These are phyloP conservation scores for Lanius collurio DNA, from an alignment of 2,113 vertebrate species.

Conservation along the genomic window DNA sequence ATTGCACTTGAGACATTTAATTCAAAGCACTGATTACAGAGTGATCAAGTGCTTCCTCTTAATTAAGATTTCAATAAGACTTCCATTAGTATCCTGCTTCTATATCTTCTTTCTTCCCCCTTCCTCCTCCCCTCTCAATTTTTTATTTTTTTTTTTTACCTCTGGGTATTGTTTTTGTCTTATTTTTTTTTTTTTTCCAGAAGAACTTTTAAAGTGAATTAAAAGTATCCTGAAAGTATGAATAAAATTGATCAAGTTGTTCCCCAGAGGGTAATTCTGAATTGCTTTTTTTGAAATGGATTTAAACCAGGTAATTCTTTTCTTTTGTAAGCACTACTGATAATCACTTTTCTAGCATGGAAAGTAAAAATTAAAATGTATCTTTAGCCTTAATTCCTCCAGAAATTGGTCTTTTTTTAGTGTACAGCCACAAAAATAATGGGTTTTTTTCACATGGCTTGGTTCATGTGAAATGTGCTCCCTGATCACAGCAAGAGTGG, in stretches of 20 bases:
- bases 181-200: neutral
- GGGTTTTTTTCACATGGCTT: neutral
- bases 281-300: neutral
- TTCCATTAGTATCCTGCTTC: neutral
- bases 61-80: neutral
- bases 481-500: neutral
- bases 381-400: neutral
- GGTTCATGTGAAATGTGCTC: neutral
- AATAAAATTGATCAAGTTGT: neutral
- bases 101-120: neutral
- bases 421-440: neutral
- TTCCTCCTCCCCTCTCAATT: neutral
- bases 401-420: neutral
- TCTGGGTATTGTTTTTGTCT: neutral
- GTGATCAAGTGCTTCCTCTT: neutral
- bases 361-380: neutral
- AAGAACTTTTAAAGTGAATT: neutral
- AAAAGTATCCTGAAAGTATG: neutral
- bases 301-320: neutral
- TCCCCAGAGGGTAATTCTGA: neutral
- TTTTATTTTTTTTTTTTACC: neutral
- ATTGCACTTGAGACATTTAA: neutral
- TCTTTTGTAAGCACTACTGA: neutral
- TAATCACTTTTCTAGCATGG: rapidly evolving
- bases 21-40: neutral